These are phyloP conservation scores for Microctonus aethiopoides DNA, from an alignment of 2,888 invertebrate species.

Conservation along the genomic window DNA sequence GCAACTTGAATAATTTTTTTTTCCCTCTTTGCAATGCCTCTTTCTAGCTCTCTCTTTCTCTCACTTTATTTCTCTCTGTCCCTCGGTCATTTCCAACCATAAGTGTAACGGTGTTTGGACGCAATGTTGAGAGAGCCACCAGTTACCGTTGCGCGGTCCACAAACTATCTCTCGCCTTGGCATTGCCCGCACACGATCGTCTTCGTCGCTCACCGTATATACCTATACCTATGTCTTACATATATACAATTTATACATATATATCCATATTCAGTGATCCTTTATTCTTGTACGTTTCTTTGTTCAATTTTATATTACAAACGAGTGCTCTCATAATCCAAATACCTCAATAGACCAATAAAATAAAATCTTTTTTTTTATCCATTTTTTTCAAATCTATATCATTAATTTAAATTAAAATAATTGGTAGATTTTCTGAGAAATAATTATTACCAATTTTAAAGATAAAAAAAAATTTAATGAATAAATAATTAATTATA, in stretches of 20 bases:
- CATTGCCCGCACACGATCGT: neutral
- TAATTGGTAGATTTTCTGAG: too few relatives aligned
- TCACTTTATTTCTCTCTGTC: conserved; percentile 46
- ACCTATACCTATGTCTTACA: neutral
- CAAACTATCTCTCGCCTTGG: conserved; percentile 51
- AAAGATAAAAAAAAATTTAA: neutral
- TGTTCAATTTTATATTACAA: conserved; percentile 27
- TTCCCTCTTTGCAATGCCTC: too few relatives aligned
- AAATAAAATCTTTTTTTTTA: too few relatives aligned
- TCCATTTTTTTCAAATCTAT: too few relatives aligned
- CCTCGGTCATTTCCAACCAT: conserved; percentile 40
- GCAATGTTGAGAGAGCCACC: conserved; percentile 46
- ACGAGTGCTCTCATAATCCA: conserved; percentile 20
- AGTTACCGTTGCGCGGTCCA: conserved; percentile 64
- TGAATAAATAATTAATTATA: neutral
- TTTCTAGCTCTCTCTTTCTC: neutral
- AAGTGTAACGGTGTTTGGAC: conserved; percentile 64
- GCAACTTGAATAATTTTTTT: too few relatives aligned
- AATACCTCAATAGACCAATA: conserved; percentile 16
- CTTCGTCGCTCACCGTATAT: neutral
- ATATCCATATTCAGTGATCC: neutral
- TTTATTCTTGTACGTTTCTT: conserved; percentile 8
- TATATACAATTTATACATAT: neutral
- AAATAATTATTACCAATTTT: too few relatives aligned
- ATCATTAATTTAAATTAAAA: too few relatives aligned